Evolutionary conservation across 2,113 vertebrate species (phyloP).

Genomic region (Ranitomeya imitator): DNA sequence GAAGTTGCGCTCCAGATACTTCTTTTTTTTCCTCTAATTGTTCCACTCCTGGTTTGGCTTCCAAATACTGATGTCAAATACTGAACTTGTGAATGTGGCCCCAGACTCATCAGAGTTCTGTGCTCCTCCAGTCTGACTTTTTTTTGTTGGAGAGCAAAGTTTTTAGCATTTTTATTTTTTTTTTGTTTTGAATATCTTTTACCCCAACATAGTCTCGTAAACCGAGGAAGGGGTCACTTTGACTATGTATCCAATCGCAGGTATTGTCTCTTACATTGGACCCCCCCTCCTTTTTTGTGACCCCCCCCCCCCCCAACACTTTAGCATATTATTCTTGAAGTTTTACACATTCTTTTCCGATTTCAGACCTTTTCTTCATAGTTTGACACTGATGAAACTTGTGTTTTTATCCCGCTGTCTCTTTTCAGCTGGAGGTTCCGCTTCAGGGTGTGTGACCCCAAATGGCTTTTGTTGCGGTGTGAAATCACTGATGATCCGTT

Average conservation of each 20-base stretch:
- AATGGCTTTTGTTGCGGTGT: constrained; percentile 39
- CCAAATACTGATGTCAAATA: too few species aligned
- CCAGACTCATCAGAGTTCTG: too few species aligned
- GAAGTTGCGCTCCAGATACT: too few species aligned
- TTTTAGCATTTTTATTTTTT: too few species aligned
- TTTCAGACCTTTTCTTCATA: not conserved
- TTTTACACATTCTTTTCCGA: constrained; percentile 32
- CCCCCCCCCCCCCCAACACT: not conserved
- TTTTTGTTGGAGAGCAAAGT: too few species aligned
- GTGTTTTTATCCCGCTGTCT: constrained; percentile 13
- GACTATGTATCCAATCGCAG: not conserved
- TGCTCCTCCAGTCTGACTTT: not conserved
- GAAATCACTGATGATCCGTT: constrained; percentile 12
- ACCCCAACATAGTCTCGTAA: not conserved
- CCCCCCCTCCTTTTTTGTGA: not conserved
- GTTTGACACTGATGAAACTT: not conserved
- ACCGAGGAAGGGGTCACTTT: not conserved
- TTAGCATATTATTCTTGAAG: constrained; percentile 2
- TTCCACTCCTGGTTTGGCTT: too few species aligned
- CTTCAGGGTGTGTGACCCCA: constrained; percentile 42
- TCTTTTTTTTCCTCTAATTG: too few species aligned
- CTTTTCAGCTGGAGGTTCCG: constrained; percentile 29
- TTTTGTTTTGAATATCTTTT: not conserved
- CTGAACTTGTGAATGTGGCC: too few species aligned
- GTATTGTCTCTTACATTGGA: not conserved